Percentiles rank a stretch among this genome's conserved stretches.
Conservation (phyloP, 2,113 vertebrate species). For the Syrrhaptes paradoxus region DNA sequence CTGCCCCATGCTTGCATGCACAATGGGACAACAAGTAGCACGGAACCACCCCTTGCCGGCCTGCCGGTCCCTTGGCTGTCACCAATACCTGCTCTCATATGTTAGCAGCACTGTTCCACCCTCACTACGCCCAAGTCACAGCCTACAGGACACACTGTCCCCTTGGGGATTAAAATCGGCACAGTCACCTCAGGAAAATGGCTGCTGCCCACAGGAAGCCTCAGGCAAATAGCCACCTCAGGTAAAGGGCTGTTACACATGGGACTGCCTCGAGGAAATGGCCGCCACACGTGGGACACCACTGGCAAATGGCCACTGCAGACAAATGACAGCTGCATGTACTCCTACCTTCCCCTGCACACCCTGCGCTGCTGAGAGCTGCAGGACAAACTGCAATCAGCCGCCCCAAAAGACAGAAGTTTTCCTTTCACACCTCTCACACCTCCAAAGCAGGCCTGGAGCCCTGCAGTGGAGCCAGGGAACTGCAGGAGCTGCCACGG, state of each 20-base stretch:
- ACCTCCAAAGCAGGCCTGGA: too few relatives aligned
- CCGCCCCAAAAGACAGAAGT: background rate
- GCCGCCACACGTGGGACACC: background rate
- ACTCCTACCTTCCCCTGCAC: accelerated
- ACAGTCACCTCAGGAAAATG: background rate
- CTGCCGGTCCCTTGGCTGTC: accelerated
- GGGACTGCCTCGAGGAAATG: background rate
- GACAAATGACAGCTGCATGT: accelerated
- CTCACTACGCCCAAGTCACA: background rate
- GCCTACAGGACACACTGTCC: background rate
- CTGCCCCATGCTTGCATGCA: background rate
- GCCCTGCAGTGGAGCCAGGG: accelerated
- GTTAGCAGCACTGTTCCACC: background rate
- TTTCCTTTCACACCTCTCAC: background rate
- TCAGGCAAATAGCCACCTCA: background rate
- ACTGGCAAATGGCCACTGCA: background rate
- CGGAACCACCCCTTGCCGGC: background rate
- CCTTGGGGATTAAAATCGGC: background rate
- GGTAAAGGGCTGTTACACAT: background rate
- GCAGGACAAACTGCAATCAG: background rate
- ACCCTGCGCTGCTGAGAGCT: background rate
- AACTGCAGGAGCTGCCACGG: background rate
- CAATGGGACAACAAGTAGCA: accelerated
- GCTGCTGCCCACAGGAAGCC: background rate
- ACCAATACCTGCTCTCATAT: background rate